Percentiles rank a stretch among this genome's conserved stretches.
Evolutionary conservation across 2,888 invertebrate genomes (phyloP).

Genomic region (Pammene aurita): DNA sequence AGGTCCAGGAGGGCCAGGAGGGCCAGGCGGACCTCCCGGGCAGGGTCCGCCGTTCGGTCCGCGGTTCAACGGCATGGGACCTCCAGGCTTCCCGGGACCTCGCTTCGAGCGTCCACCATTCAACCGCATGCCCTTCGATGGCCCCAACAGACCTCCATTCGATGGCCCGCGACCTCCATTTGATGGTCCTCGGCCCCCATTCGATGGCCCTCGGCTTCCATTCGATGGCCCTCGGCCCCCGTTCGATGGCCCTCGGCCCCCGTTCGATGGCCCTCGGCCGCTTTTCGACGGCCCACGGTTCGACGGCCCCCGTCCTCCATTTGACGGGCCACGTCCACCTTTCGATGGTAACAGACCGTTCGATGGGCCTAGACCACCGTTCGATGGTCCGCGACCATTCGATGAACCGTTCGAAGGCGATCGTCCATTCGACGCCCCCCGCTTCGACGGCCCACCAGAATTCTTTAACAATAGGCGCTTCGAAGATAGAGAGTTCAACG

Average conservation of each 20-base stretch:
- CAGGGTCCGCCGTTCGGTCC: slow-evolving; percentile 51
- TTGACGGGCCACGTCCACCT: slow-evolving; percentile 51
- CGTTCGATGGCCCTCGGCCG: slow-evolving; percentile 57
- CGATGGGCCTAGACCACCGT: slow-evolving; percentile 47
- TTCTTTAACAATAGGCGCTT: slow-evolving; percentile 72
- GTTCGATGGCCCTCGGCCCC: slow-evolving; percentile 48
- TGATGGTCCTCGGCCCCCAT: slow-evolving; percentile 62
- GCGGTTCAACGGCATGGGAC: slow-evolving; percentile 57
- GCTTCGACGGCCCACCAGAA: slow-evolving; percentile 66
- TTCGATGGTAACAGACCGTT: slow-evolving; percentile 50
- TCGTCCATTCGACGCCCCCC: slow-evolving; percentile 47
- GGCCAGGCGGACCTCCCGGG: slow-evolving; percentile 44
- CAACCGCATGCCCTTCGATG: slow-evolving; percentile 54
- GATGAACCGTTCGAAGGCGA: slow-evolving; percentile 49
- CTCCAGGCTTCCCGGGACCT: slow-evolving; percentile 53
- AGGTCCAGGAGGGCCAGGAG: slow-evolving; percentile 10
- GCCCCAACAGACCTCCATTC: slow-evolving; percentile 53
- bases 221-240: slow-evolving; percentile 53
- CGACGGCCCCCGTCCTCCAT: slow-evolving; percentile 54
- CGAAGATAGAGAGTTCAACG: slow-evolving; percentile 72
- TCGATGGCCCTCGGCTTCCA: slow-evolving; percentile 53
- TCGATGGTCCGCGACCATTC: slow-evolving; percentile 48
- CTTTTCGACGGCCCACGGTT: slow-evolving; percentile 61
- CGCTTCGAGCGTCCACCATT: slow-evolving; percentile 46
- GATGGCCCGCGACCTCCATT: slow-evolving; percentile 59